A percentile compares a stretch with the other conserved stretches of the same genome.
phyloP scores from a whole-genome alignment of 2,113 vertebrate species.

The Galbula dea region DNA sequence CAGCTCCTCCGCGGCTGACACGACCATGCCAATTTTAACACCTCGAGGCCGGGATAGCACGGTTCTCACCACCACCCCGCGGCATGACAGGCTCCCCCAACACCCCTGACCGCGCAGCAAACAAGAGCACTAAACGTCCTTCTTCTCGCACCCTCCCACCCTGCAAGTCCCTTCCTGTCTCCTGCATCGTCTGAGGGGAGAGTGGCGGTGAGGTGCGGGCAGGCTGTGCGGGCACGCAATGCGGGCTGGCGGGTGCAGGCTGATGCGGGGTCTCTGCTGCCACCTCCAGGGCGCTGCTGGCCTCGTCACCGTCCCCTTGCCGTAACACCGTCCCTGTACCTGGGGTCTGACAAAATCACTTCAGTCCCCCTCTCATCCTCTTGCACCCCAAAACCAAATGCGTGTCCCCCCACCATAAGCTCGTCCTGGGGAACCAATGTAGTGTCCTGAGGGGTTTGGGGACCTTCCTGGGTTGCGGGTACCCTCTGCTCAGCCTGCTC shows the following conservation, averaged over 20 bases:
- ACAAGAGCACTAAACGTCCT: not conserved
- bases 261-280: slow-evolving; percentile 36
- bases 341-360: rapidly evolving
- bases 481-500: not conserved
- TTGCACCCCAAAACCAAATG: not conserved
- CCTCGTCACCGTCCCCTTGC: not conserved
- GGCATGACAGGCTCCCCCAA: not conserved
- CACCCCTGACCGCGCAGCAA: not conserved
- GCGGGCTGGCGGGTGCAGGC: not conserved
- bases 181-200: not conserved
- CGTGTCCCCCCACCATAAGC: rapidly evolving
- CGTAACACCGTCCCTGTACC: not conserved
- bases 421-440: rapidly evolving
- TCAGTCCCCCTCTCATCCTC: not conserved
- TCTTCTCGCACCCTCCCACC: not conserved
- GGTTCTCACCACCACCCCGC: not conserved
- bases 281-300: slow-evolving; percentile 37
- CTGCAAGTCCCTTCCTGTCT: not conserved
- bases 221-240: not conserved
- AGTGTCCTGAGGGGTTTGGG: not conserved
- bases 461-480: not conserved
- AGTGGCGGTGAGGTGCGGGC: not conserved
- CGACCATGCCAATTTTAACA: not conserved
- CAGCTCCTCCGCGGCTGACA: not conserved
- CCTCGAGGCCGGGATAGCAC: not conserved